Conservation (phyloP, 1,140 invertebrate species). For the Octopus bimaculoides region DNA sequence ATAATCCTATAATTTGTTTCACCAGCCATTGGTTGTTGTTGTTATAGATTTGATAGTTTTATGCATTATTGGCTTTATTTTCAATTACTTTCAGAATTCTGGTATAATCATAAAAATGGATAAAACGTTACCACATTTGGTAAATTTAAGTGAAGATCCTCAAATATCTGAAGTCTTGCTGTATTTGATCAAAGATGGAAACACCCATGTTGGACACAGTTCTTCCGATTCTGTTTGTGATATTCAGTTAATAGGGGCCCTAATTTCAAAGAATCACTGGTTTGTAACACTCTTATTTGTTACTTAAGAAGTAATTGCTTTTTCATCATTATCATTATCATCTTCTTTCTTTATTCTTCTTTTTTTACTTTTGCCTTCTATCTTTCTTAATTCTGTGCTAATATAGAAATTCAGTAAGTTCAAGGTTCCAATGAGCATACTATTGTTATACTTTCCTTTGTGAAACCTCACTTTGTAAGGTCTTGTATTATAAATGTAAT, state of each 20-base stretch:
- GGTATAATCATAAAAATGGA: conserved; percentile 53
- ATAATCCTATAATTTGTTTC: no score
- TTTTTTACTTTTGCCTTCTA: background rate
- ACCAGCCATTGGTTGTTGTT: no score
- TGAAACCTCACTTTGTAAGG: background rate
- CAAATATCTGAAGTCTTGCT: conserved; percentile 70
- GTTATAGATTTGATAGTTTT: no score
- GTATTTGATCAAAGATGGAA: conserved; percentile 63
- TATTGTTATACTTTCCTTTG: background rate
- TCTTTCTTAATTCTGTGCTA: background rate
- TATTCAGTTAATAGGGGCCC: conserved; percentile 66
- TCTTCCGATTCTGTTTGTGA: conserved; percentile 54
- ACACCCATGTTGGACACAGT: conserved; percentile 54
- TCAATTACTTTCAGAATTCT: conserved; percentile 42
- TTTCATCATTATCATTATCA: background rate
- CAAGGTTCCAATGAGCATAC: background rate
- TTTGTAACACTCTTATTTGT: conserved; percentile 47
- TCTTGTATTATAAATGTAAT: background rate
- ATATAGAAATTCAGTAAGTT: background rate
- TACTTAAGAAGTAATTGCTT: background rate
- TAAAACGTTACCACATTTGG: conserved; percentile 58
- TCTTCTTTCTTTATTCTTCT: background rate
- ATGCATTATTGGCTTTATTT: background rate
- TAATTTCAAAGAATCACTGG: conserved; percentile 69
- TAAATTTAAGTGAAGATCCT: conserved; percentile 71